Evolutionary conservation across 2,113 vertebrate species (phyloP).

Genomic region (Strix aluco): DNA sequence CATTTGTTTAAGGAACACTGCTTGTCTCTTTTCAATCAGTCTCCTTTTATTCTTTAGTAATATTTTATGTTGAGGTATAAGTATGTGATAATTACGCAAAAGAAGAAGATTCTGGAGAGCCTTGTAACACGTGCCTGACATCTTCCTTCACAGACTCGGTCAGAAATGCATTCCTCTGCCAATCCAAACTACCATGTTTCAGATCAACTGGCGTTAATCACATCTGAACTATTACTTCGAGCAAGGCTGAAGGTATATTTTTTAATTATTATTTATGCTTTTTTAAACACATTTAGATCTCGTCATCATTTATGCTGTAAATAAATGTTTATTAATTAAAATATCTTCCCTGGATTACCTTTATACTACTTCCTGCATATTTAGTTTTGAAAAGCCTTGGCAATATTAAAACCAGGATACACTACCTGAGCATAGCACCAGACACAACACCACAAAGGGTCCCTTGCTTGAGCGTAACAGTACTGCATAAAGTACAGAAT

Average conservation of each 20-base stretch:
- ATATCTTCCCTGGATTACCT: not conserved
- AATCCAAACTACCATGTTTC: not conserved
- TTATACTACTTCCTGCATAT: not conserved
- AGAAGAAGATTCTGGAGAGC: not conserved
- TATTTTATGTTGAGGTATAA: not conserved
- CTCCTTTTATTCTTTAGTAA: not conserved
- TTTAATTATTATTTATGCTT: not conserved
- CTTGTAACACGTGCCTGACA: not conserved
- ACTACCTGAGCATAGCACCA: not conserved
- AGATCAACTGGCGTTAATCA: not conserved
- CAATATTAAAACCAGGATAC: not conserved
- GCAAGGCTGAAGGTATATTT: not conserved
- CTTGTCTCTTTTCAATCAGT: not conserved
- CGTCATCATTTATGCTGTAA: not conserved
- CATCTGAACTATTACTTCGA: not conserved
- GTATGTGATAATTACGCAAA: not conserved
- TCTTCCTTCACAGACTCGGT: not conserved
- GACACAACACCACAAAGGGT: not conserved
- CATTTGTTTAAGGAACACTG: not conserved
- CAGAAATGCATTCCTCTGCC: not conserved
- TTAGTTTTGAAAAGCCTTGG: not conserved
- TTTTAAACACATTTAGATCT: not conserved
- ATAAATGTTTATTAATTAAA: not conserved
- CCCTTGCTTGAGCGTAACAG: not conserved
- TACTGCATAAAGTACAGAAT: not conserved